Base-by-base conservation (phyloP, 2,797 vertebrate genomes). In the Liparis tanakae region DNA sequence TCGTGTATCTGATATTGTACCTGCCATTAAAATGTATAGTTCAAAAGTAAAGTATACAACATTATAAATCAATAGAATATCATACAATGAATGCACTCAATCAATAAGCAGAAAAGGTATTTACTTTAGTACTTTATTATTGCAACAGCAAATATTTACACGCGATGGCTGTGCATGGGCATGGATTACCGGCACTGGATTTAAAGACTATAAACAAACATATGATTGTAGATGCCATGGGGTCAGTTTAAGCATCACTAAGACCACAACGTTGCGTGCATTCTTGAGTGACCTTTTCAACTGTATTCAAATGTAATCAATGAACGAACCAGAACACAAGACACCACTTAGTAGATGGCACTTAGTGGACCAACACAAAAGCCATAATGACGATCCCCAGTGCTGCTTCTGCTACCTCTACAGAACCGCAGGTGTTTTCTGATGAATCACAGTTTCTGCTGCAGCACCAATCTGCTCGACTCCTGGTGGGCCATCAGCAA, bases 401-500 rank as follows among this genome's bases (percentile, higher is more conserved):
- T 14, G 55, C 25, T 30, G 25, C 25, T 55, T 67, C 25, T 56
- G 67, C 25, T 58, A n/a, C 37, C 61, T 17, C 48, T 79, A 62
- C 62, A 71, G 46, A 62, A 59, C 78, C 73, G 74, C 76, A 77
- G 68, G 73, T 79, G 66, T 50, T 79, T 82, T 69, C 46, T 73
- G 74, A 84, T 78, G 51, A 84, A 76, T 80, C 74, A 41, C 69
- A 73, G 6, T 63, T 66, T 53, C 60, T 72, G 64, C 62, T 56
- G 70, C 57, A 78, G 48, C 73, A 69, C 72, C 79, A 73, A 60
- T 80, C 56, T 69, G 70, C 54, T 67, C 10, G 33, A 69, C 71
- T 80, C 77, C 72, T 72, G 74, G 77, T 80, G 76, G 71, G 46
- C 67, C 72, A 78, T 81, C 62, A 71, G 53, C 70, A 63, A 54